Conservation (phyloP, 1,140 invertebrate genomes). For the Pogonognathellus flavescens region DNA sequence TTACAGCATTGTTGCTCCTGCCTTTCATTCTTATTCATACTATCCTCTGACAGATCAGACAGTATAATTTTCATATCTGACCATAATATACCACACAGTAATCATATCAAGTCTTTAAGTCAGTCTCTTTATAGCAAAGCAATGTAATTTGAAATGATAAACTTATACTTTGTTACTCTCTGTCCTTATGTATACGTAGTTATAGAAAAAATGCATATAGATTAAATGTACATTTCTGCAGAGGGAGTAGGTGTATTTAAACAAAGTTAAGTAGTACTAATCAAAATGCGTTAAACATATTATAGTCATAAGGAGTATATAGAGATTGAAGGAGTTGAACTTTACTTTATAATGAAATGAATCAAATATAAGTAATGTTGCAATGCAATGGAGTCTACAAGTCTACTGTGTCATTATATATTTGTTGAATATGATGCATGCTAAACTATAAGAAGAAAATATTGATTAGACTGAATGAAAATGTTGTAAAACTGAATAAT, state of each 20-base stretch:
- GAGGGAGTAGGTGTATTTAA: too few species aligned
- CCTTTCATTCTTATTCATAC: too few species aligned
- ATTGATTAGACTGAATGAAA: conserved; percentile 20
- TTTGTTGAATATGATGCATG: neutral
- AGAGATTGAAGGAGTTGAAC: conserved; percentile 20
- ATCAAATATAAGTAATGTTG: neutral
- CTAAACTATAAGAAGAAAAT: too few species aligned
- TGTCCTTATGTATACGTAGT: too few species aligned
- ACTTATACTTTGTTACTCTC: too few species aligned
- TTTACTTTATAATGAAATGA: neutral
- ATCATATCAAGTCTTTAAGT: too few species aligned
- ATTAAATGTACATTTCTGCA: too few species aligned
- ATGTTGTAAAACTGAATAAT: neutral
- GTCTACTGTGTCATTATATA: neutral
- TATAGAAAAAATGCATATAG: too few species aligned
- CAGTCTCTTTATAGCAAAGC: too few species aligned
- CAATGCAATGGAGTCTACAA: conserved; percentile 17
- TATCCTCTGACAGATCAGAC: neutral
- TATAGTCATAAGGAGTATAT: too few species aligned
- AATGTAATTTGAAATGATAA: too few species aligned
- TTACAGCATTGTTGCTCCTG: neutral
- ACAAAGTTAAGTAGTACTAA: too few species aligned
- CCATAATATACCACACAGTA: neutral
- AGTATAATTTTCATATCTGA: neutral
- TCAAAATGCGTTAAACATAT: neutral